Evolutionary conservation across 2,113 vertebrate genomes (phyloP), one percentile per base, ranked within the genome.

Genomic region (Lampris megalopsis): DNA sequence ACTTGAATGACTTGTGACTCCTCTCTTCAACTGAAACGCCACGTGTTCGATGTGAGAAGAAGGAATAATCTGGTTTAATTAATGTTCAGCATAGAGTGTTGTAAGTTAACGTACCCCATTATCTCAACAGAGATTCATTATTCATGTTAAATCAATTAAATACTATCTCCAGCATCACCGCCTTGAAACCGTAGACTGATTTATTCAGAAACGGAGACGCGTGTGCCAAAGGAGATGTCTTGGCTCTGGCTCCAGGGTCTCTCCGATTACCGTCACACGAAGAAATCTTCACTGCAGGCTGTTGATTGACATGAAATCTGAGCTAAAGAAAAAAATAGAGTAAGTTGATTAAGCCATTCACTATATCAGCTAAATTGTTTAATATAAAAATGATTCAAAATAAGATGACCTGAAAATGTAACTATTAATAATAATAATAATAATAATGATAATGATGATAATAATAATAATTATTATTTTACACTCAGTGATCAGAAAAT

Each of bases 121-220:
- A 86, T 81, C 85, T 88, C 79, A 76, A 85, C 81, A 83, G 57
- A 83, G 85, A 89, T 95, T 1, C 67, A 93, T 95, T 89, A 94
- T 94, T 91, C 62, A 92, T 89, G 72, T 68, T 53, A 58, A 78
- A 81, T 91, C 88, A 92, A 94, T 93, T 92, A 92, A 92, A 88
- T 92, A 89, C 88, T 89, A 87, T 85, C 87, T 90, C 85, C 68
- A 63, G 82, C 89, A 80, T 88, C 81, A 47, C 72, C 65, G 77
- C 69, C 80, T 75, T 89, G 93, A 88, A 93, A 94, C 86, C 7
- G 59, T 84, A 93, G 80, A 87, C 86, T 71, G 84, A 87, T 89
- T 88, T 90, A 86, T 93, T 91, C 87, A 86, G 86, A 86, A 90
- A 79, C 50, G 53, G 85, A 91, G 90, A 87, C 24, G 24, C 24